Percentiles rank a stretch among this genome's conserved stretches.
These are phyloP conservation scores for Phyllotreta cruciferae DNA, from an alignment of 2,888 invertebrate species.

Conservation along the genomic window DNA sequence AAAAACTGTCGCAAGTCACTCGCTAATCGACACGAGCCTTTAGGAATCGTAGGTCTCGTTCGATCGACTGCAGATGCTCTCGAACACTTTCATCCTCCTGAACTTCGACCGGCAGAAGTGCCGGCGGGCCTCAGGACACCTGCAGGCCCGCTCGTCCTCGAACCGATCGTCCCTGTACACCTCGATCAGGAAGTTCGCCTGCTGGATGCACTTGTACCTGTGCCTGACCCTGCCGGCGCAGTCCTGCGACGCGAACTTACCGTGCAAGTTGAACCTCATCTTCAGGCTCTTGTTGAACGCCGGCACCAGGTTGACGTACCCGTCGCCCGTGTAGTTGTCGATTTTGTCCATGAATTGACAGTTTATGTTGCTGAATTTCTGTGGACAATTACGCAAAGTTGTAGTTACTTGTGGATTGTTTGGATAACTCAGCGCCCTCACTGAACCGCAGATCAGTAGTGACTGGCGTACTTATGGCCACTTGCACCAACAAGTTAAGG, in stretches of 20 bases:
- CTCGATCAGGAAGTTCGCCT: slow-evolving; percentile 24
- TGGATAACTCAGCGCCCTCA: no score
- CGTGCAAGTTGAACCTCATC: slow-evolving; percentile 37
- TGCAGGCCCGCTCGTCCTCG: slow-evolving; percentile 22
- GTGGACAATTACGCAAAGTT: slow-evolving; percentile 28
- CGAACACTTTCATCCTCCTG: slow-evolving; percentile 28
- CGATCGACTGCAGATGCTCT: slow-evolving; percentile 26
- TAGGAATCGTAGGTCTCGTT: slow-evolving; percentile 23
- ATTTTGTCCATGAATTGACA: slow-evolving; percentile 37
- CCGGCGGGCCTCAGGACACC: slow-evolving; percentile 30
- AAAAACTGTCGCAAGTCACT: no score
- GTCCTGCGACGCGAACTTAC: slow-evolving; percentile 27
- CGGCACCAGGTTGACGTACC: slow-evolving; percentile 31
- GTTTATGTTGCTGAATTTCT: slow-evolving; percentile 31
- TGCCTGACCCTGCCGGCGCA: slow-evolving; percentile 20
- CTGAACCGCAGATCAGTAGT: no score
- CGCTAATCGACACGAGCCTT: no score
- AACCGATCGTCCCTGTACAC: slow-evolving; percentile 11
- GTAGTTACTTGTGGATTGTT: no score
- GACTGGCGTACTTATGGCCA: no score
- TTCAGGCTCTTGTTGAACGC: slow-evolving; percentile 30
- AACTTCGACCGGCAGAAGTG: slow-evolving; percentile 25
- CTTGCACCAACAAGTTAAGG: no score
- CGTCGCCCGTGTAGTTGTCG: slow-evolving; percentile 11
- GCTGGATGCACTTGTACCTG: slow-evolving; percentile 11